Conservation (phyloP, 1,140 invertebrate genomes). For the Aphelinus certus region DNA sequence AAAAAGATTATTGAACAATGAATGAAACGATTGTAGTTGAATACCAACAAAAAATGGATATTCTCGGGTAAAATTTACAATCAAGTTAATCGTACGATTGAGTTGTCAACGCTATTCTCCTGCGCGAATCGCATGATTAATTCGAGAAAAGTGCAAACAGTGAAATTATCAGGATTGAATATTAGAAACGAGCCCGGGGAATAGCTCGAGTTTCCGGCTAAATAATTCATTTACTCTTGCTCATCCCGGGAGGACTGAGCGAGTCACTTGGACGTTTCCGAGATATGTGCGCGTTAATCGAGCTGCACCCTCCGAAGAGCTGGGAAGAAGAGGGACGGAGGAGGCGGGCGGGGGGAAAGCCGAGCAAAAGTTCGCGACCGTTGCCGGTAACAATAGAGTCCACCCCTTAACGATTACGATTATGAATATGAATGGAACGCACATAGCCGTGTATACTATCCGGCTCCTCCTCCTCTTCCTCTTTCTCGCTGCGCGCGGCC, state of each 20-base stretch:
- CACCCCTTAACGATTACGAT: constrained; percentile 45
- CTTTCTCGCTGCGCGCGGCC: background rate
- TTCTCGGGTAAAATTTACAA: no score
- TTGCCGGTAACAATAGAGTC: constrained; percentile 42
- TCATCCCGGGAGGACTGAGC: constrained; percentile 25
- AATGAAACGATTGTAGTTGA: no score
- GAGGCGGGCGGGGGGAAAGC: background rate
- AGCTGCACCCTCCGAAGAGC: constrained; percentile 27
- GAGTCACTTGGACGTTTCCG: constrained; percentile 38
- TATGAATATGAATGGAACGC: constrained; percentile 43
- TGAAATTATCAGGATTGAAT: background rate
- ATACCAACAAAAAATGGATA: no score
- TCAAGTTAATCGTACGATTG: constrained; percentile 1
- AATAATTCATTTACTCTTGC: constrained; percentile 38
- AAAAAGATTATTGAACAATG: no score
- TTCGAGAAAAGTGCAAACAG: no score
- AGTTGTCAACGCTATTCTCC: background rate
- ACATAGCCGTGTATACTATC: constrained; percentile 1
- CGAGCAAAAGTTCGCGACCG: constrained; percentile 33
- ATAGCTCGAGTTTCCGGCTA: constrained; percentile 22
- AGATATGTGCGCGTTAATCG: constrained; percentile 39
- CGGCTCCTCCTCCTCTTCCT: constrained; percentile 12
- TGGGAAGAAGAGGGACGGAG: background rate
- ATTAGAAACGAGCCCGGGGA: constrained; percentile 18
- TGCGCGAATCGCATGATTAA: no score